Evolutionary conservation across 1,140 invertebrate genomes (phyloP).

Genomic region (Ceratitis capitata): DNA sequence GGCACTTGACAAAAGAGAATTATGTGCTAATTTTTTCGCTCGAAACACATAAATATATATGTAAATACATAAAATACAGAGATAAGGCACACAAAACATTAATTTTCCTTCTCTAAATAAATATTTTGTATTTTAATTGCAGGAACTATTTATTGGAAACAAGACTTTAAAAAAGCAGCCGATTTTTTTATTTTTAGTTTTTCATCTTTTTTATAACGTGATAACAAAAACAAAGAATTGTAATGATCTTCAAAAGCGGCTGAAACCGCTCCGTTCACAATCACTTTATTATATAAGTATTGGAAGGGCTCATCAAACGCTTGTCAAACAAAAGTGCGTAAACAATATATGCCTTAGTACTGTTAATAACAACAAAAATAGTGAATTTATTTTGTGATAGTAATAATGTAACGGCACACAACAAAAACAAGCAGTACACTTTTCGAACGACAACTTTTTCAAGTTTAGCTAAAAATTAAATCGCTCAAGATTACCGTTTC

Average conservation of each 20-base stretch:
- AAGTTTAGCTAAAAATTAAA: conserved; percentile 21
- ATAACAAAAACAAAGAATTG: too few species aligned
- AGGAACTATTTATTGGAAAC: too few species aligned
- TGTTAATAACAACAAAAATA: neutral
- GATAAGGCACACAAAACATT: too few species aligned
- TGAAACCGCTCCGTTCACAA: neutral
- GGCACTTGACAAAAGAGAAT: neutral
- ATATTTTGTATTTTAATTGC: too few species aligned
- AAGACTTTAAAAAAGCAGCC: too few species aligned
- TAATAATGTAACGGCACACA: neutral
- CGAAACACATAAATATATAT: too few species aligned
- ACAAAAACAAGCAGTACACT: neutral
- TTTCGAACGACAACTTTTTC: neutral
- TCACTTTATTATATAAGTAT: neutral
- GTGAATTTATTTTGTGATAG: neutral
- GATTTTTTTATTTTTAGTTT: too few species aligned
- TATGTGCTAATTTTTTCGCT: neutral
- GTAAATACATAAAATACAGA: too few species aligned
- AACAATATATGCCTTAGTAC: neutral
- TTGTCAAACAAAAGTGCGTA: neutral
- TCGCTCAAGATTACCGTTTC: neutral
- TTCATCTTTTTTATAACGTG: too few species aligned
- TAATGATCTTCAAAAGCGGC: neutral
- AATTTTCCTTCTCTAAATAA: too few species aligned
- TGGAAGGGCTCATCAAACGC: neutral